Conservation (phyloP, 1,140 invertebrate species). For the Neoseiulus cucumeris region DNA sequence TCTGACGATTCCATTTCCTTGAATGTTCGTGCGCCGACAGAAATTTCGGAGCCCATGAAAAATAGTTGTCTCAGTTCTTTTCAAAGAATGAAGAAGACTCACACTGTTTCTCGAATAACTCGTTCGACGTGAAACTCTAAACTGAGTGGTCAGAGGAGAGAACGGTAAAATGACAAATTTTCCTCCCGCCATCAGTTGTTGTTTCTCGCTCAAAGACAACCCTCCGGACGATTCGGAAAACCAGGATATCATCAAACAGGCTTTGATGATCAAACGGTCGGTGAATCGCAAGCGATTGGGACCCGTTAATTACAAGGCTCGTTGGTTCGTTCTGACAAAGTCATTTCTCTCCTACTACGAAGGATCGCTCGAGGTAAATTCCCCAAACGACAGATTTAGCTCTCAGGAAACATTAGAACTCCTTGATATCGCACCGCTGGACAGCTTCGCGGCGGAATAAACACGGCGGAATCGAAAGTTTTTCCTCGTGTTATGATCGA, state of each 20-base stretch:
- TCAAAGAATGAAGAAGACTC: no score
- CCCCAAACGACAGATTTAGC: neutral
- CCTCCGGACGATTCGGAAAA: conserved; percentile 11
- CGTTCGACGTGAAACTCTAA: no score
- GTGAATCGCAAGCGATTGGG: conserved; percentile 68
- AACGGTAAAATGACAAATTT: no score
- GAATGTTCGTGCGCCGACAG: no score
- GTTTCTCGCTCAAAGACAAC: neutral
- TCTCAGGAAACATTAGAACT: no score
- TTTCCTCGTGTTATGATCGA: no score
- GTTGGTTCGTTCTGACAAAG: conserved; percentile 57
- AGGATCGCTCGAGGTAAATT: conserved; percentile 46
- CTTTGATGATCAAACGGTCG: conserved; percentile 61
- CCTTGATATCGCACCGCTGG: neutral
- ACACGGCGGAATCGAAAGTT: neutral
- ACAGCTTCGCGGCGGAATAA: neutral
- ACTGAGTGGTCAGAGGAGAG: no score
- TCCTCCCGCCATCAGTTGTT: no score
- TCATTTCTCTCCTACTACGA: conserved; percentile 56
- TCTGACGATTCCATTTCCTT: no score
- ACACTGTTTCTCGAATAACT: no score
- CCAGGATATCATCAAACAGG: conserved; percentile 24
- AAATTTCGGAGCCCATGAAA: no score
- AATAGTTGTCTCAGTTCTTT: no score
- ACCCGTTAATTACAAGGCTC: conserved; percentile 58